Base-by-base conservation (phyloP, 2,888 invertebrate genomes). In the Serrognathus titanus region DNA sequence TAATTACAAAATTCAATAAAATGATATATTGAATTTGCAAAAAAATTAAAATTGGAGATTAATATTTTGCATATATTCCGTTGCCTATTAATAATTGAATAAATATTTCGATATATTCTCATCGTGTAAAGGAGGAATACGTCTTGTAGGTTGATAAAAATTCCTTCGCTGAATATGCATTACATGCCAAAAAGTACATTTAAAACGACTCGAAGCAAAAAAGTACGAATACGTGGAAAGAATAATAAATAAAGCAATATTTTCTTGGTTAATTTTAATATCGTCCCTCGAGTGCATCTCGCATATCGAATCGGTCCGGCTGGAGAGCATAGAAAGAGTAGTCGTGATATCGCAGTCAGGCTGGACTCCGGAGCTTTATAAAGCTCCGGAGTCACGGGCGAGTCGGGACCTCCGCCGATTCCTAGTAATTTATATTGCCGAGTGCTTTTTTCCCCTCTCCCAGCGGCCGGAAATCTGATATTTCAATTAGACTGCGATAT, bases 391-490 rank as follows among this genome's bases (percentile, higher is more conserved):
- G 9, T 13, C n/a, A 13, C 20, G 13, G 11, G 12, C 12, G n/a
- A 12, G 12, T 11, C 41, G 13, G n/a, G 41, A 41, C 13, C 41
- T 41, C 41, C 41, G 12, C 43, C 12, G 43, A 43, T 48, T 13
- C 38, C 48, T 16, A 51, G 51, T 54, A 49, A 54, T 49, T 49
- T 49, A 49, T 41, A 49, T 48, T 49, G 24, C 35, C 41, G 48
- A 35, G 12, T 53, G 48, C 48, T 43, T 41, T 54, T 48, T 13
- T 31, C 43, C 35, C 48, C 53, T 48, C 55, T 31, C 60, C 58
- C 51, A 41, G 51, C 51, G 48, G 57, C 57, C 57, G 63, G 67
- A 67, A 67, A 67, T 67, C 63, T 66, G 67, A 66, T 67, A 67
- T 65, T 66, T 67, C 65, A 66, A 66, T 67, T 67, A 67, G 65